phyloP scores from a whole-genome alignment of 2,113 vertebrate genomes.

The Phasianus colchicus region DNA sequence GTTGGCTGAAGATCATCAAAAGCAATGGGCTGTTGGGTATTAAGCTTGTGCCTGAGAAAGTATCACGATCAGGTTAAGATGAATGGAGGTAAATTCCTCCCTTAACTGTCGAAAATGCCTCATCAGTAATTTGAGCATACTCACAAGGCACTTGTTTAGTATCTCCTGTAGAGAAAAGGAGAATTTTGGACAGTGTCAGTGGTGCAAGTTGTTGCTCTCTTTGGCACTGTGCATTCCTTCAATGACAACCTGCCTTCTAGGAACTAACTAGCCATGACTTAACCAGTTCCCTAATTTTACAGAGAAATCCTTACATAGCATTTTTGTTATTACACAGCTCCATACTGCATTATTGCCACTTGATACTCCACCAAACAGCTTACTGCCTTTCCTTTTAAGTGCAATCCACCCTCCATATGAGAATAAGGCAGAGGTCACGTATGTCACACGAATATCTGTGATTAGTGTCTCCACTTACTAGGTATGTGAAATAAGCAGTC shows the following conservation, averaged over 20 bases:
- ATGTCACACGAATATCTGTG: not conserved
- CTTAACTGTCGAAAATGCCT: not conserved
- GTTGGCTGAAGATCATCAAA: not conserved
- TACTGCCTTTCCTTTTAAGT: not conserved
- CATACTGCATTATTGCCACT: not conserved
- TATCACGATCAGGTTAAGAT: not conserved
- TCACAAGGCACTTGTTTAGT: not conserved
- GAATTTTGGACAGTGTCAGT: not conserved
- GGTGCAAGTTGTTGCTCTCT: not conserved
- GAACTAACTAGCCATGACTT: not conserved
- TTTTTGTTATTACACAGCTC: not conserved
- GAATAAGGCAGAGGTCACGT: not conserved
- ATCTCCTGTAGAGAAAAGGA: not conserved
- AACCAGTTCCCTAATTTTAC: not conserved
- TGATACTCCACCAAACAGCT: not conserved
- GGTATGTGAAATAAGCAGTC: not conserved
- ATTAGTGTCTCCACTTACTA: not conserved
- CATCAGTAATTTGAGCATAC: not conserved
- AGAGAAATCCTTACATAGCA: not conserved
- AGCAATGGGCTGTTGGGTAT: not conserved
- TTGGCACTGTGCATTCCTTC: not conserved
- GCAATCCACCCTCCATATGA: not conserved
- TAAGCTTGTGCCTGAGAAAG: not conserved
- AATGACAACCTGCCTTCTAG: not conserved
- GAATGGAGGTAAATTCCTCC: not conserved